Evolutionary conservation across 1,140 invertebrate genomes (phyloP).

Genomic region (Nasonia longicornis): DNA sequence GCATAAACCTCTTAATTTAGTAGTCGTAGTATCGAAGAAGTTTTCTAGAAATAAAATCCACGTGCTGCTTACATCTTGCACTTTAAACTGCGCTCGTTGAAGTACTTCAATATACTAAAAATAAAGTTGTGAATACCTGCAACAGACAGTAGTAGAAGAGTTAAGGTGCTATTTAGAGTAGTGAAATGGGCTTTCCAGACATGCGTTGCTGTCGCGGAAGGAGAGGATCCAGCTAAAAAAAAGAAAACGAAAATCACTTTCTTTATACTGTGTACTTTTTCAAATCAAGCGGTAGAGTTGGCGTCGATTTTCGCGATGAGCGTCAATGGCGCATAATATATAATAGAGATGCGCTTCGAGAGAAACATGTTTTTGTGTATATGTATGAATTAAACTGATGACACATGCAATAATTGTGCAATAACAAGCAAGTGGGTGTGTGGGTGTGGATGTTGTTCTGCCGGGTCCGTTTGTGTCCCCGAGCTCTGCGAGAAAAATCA

Average conservation of each 20-base stretch:
- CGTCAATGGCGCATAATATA: not conserved
- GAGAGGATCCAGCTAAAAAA: not conserved
- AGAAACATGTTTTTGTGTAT: not conserved
- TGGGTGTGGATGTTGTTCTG: not conserved
- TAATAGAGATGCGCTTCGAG: not conserved
- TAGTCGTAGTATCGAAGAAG: not conserved
- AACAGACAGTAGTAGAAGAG: not conserved
- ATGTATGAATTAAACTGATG: not conserved
- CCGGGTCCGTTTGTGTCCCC: conserved; percentile 22
- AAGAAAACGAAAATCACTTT: not conserved
- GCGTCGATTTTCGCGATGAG: no score
- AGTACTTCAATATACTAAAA: not conserved
- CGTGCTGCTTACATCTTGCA: not conserved
- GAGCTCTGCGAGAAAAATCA: conserved; percentile 34
- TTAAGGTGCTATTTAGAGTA: conserved; percentile 27
- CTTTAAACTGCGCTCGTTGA: not conserved
- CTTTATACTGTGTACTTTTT: not conserved
- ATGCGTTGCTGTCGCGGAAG: not conserved
- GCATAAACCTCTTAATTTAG: not conserved
- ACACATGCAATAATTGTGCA: conserved; percentile 27
- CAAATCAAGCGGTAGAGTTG: no score
- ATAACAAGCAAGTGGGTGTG: not conserved
- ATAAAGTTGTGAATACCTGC: not conserved
- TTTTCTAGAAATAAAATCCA: not conserved
- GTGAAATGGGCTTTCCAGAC: not conserved